Conservation (phyloP, 1,140 invertebrate genomes). For the Metaphire vulgaris region DNA sequence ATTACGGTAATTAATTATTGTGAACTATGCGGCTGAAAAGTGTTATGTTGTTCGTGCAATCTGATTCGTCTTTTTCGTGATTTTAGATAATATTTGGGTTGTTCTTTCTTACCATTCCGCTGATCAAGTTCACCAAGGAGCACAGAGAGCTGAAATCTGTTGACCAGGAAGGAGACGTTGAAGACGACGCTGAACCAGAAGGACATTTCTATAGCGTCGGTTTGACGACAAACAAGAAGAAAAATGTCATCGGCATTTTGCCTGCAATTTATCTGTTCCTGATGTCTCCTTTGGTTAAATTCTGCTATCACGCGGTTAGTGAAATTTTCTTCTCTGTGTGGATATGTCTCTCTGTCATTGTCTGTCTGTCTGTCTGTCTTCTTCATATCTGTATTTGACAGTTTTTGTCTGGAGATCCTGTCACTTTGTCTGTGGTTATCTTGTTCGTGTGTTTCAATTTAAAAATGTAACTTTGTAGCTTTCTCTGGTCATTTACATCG, state of each 20-base stretch:
- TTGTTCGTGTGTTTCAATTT: no score
- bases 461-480: constrained; percentile 32
- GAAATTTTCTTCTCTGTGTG: not conserved
- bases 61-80: no score
- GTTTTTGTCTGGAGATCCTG: no score
- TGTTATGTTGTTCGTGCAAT: no score
- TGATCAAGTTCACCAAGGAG: not conserved
- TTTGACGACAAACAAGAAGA: not conserved
- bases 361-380: constrained; percentile 35
- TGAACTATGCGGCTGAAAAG: no score
- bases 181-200: not conserved
- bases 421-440: no score
- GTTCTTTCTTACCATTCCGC: not conserved
- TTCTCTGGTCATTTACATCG: constrained; percentile 31
- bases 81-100: not conserved
- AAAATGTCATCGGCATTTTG: constrained; percentile 33
- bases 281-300: constrained; percentile 37
- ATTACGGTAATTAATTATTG: no score
- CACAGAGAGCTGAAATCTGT: not conserved
- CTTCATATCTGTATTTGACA: not conserved
- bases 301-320: constrained; percentile 32
- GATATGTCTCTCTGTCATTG: constrained; percentile 31
- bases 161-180: not conserved
- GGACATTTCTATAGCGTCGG: not conserved
- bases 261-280: constrained; percentile 43